phyloP scores from a whole-genome alignment of 2,113 vertebrate genomes.

The Hypanus sabinus region DNA sequence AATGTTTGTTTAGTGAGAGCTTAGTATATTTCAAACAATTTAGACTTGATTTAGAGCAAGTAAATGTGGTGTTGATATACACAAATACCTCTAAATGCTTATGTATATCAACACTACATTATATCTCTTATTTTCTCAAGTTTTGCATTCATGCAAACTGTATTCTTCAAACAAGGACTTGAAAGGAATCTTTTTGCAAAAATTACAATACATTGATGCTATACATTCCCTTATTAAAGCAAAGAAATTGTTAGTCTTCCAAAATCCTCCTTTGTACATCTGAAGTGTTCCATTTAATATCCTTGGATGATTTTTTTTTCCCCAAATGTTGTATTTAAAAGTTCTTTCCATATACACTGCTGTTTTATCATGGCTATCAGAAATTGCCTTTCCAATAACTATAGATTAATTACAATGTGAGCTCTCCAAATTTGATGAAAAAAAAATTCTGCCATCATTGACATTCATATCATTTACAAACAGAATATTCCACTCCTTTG shows the following conservation, averaged over 20 bases:
- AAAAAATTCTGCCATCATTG: background rate
- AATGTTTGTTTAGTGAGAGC: background rate
- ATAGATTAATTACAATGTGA: background rate
- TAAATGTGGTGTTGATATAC: too few relatives aligned
- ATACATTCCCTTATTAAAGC: background rate
- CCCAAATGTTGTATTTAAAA: background rate
- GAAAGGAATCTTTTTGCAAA: background rate
- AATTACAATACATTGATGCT: background rate
- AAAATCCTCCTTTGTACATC: background rate
- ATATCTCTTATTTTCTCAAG: background rate
- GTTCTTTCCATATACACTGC: background rate
- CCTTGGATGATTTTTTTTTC: background rate
- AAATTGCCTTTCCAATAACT: too few relatives aligned
- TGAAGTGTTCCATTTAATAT: background rate
- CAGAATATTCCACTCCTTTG: background rate
- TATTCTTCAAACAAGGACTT: background rate
- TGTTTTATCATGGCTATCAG: background rate
- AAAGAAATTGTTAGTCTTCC: background rate
- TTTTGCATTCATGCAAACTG: background rate
- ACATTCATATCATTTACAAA: background rate
- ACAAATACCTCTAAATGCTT: too few relatives aligned
- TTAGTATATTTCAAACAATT: background rate
- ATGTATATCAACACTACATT: background rate
- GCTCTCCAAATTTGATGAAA: background rate
- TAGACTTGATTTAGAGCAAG: too few relatives aligned